phyloP scores from a whole-genome alignment of 2,113 vertebrate species.

The Diglossa brunneiventris region DNA sequence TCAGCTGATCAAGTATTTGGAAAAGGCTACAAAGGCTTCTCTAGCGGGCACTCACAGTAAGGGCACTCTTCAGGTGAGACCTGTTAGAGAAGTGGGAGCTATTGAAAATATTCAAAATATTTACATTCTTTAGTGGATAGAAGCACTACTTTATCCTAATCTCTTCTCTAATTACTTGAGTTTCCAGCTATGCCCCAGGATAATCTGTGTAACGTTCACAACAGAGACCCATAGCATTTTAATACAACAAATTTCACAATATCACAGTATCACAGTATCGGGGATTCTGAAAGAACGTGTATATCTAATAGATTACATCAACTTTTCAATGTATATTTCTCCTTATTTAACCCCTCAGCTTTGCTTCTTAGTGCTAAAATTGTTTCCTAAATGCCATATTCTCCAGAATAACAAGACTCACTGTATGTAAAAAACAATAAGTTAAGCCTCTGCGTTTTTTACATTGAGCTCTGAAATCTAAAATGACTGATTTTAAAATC shows the following conservation, averaged over 20 bases:
- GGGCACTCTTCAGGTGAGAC: slow-evolving; percentile 35
- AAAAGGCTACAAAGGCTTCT: neutral
- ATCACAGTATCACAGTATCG: neutral
- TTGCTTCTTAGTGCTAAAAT: neutral
- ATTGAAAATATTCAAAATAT: slow-evolving; percentile 66
- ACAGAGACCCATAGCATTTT: neutral
- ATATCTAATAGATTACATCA: neutral
- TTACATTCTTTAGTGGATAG: slow-evolving; percentile 57
- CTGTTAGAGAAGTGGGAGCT: slow-evolving; percentile 30
- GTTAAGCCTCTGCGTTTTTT: neutral
- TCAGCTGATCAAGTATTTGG: neutral
- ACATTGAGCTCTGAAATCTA: neutral
- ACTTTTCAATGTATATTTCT: neutral
- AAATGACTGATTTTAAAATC: neutral
- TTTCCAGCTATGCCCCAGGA: neutral
- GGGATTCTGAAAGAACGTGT: neutral
- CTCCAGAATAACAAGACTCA: neutral
- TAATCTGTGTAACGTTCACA: neutral
- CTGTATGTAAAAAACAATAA: neutral
- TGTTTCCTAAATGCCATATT: neutral
- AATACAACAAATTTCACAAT: neutral
- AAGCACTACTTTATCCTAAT: slow-evolving; percentile 52
- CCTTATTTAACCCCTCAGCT: neutral
- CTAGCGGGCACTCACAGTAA: neutral
- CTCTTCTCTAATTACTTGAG: slow-evolving; percentile 47